Percentiles rank a stretch among this genome's conserved stretches.
phyloP scores from a whole-genome alignment of 2,113 vertebrate species.

The Argyrosomus japonicus region DNA sequence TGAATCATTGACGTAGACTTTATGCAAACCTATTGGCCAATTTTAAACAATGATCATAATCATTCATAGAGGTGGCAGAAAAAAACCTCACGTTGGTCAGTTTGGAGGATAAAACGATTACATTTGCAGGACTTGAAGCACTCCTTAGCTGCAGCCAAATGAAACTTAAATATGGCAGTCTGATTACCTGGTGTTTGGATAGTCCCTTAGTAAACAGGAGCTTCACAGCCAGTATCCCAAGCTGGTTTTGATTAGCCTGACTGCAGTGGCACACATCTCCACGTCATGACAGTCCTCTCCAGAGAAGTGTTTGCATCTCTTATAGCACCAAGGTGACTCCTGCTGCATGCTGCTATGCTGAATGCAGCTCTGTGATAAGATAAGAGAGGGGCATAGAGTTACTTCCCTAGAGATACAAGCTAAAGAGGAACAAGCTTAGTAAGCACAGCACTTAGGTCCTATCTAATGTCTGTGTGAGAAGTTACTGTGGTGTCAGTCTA shows the following conservation, averaged over 20 bases:
- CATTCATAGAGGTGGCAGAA: not conserved
- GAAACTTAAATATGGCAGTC: not conserved
- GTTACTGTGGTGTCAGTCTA: conserved; percentile 42
- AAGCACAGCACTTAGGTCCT: conserved; percentile 56
- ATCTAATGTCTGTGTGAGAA: conserved; percentile 51
- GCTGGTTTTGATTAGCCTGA: conserved; percentile 25
- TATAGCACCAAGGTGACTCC: conserved; percentile 73
- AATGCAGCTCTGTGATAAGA: conserved; percentile 72
- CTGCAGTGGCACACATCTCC: conserved; percentile 50
- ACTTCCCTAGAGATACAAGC: conserved; percentile 62
- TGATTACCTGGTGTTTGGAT: conserved; percentile 8
- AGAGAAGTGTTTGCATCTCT: conserved; percentile 65
- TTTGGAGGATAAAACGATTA: not conserved
- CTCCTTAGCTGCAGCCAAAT: not conserved
- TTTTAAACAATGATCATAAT: too few relatives aligned
- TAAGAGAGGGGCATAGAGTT: conserved; percentile 64
- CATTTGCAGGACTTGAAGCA: not conserved
- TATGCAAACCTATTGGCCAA: too few relatives aligned
- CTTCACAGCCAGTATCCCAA: not conserved
- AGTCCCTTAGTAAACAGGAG: not conserved
- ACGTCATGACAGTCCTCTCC: conserved; percentile 47
- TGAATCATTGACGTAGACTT: too few relatives aligned
- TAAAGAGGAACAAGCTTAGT: conserved; percentile 72
- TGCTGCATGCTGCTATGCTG: conserved; percentile 56
- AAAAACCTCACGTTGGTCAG: not conserved